Evolutionary conservation across 2,888 invertebrate genomes (phyloP), one percentile per base, ranked within the genome.

Genomic region (Thymelicus lineola): DNA sequence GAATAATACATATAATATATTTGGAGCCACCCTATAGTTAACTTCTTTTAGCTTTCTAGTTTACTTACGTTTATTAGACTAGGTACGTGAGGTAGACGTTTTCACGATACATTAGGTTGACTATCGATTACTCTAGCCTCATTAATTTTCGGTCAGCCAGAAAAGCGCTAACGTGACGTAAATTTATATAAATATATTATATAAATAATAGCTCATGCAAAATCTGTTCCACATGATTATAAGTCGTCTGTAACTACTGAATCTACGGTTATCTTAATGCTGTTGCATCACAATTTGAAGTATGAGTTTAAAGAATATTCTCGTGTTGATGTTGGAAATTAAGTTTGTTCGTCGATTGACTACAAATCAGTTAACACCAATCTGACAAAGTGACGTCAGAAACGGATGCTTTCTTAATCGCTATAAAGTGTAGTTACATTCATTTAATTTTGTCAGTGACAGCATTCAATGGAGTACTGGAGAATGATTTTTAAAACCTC

Each of bases 291-390:
- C 36, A 57, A 55, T 46, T 35, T 17, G 55, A 62, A 17, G 28
- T 62, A 68, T 62, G 61, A n/a, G n/a, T n/a, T n/a, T n/a, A n/a
- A n/a, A n/a, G n/a, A 68, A 62, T 62, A 62, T 62, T 57, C 46
- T 57, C 35, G 46, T 62, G 36, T 55, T 68, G 55, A 57, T 57
- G 55, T 67, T 61, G 36, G 55, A 62, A 62, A 57, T 61, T 55
- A 55, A 36, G n/a, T 68, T 35, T 46, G 9, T 60, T 59, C 59
- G 46, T 12, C 60, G 53, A 62, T 55, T 20, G 53, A 45, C 55
- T 28, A 7, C 61, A 46, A 61, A 55, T 62, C 36, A 36, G 57
- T 55, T 46, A 55, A 14, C 45, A 46, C 20, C 36, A n/a, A 46
- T 53, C 50, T 42, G 15, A 20, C 14, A 46, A 17, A 9, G 60